Percentiles rank a stretch among this genome's conserved stretches.
These are phyloP conservation scores for Chrysochloris asiatica DNA, from an alignment of 2,113 vertebrate genomes.

Conservation along the genomic window DNA sequence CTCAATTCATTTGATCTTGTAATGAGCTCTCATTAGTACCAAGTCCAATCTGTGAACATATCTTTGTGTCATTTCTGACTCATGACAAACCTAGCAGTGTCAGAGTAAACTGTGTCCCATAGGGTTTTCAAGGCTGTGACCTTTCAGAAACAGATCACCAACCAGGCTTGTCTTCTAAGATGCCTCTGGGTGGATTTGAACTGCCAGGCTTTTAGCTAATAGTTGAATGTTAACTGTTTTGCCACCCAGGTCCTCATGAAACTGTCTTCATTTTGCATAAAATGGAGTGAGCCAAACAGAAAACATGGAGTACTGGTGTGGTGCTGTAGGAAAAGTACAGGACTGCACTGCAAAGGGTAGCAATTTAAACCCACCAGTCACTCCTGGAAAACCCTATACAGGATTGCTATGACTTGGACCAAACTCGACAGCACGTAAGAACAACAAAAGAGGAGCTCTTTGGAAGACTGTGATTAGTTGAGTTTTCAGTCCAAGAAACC, in stretches of 20 bases:
- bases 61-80: not conserved
- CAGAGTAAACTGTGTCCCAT: not conserved
- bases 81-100: not conserved
- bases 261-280: not conserved
- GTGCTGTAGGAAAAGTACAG: no score
- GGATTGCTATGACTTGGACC: no score
- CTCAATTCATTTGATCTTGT: not conserved
- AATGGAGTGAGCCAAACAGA: not conserved
- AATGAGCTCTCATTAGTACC: not conserved
- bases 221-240: not conserved
- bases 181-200: not conserved
- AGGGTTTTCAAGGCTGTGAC: not conserved
- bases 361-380: no score
- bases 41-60: not conserved
- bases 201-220: not conserved
- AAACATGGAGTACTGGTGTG: no score
- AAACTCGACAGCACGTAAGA: no score
- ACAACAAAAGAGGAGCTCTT: no score
- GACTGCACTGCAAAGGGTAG: no score
- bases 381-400: no score
- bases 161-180: not conserved
- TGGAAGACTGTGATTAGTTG: not conserved
- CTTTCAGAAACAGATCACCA: not conserved
- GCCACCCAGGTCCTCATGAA: not conserved
- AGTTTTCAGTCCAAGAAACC: not conserved